Percentiles rank a stretch among this genome's conserved stretches.
These are phyloP conservation scores for Echinometra lucunter DNA, from an alignment of 53 echinoderm and acorn worm species.

Conservation along the genomic window DNA sequence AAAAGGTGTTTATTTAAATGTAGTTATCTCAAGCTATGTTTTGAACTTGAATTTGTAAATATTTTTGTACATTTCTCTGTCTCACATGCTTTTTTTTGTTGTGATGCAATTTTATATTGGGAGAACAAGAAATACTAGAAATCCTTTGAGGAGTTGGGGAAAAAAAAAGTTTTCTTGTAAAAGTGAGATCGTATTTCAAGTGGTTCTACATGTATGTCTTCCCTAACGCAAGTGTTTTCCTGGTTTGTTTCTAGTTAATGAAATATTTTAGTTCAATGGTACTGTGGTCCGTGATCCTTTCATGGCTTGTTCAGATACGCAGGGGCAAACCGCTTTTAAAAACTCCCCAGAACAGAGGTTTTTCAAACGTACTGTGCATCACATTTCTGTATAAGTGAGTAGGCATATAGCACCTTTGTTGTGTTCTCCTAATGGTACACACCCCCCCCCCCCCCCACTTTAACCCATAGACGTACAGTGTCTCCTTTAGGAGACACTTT, in stretches of 20 bases:
- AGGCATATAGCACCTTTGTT: too few relatives aligned
- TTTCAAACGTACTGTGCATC: too few relatives aligned
- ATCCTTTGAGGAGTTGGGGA: background rate
- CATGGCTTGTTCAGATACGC: background rate
- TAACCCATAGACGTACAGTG: too few relatives aligned
- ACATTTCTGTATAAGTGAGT: too few relatives aligned
- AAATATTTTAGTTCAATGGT: background rate
- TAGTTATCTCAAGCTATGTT: background rate
- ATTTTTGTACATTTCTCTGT: conserved; percentile 20
- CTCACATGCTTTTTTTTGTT: background rate
- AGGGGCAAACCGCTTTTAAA: too few relatives aligned
- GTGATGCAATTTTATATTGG: conserved; percentile 29
- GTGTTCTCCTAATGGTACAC: too few relatives aligned
- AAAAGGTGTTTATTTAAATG: conserved; percentile 17
- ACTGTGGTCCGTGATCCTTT: too few relatives aligned
- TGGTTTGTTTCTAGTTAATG: background rate
- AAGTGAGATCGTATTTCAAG: background rate
- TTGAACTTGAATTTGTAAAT: conserved; percentile 11
- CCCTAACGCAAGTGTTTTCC: background rate
- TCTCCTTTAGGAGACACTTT: too few relatives aligned
- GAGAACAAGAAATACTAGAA: background rate
- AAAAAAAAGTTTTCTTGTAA: background rate
- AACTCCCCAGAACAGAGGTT: too few relatives aligned
- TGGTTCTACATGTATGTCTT: conserved; percentile 8
- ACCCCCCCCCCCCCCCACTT: too few relatives aligned